Evolutionary conservation across 2,113 vertebrate genomes (phyloP).

Genomic region (Tautogolabrus adspersus): DNA sequence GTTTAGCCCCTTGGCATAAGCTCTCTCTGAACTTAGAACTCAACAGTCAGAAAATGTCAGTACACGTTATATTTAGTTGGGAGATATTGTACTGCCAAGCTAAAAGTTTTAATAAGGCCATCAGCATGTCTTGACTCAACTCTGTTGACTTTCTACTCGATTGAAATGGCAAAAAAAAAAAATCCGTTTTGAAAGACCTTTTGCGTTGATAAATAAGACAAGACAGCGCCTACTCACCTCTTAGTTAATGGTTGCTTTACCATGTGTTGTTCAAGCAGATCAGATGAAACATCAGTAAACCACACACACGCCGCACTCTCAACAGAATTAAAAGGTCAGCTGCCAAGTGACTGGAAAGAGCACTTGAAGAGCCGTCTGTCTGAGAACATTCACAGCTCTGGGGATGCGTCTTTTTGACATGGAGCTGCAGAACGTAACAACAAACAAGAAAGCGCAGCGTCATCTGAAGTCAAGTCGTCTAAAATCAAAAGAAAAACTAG

Average conservation of each 20-base stretch:
- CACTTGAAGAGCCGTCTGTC: slow-evolving; percentile 61
- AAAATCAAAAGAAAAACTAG: not conserved
- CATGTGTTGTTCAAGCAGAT: slow-evolving; percentile 22
- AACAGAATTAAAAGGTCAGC: slow-evolving; percentile 73
- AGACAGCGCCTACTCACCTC: slow-evolving; percentile 27
- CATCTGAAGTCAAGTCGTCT: not conserved
- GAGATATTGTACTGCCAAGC: not conserved
- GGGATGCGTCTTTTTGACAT: slow-evolving; percentile 41
- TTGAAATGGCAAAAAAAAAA: not conserved
- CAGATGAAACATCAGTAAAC: slow-evolving; percentile 39
- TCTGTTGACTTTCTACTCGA: not conserved
- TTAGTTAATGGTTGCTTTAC: slow-evolving; percentile 33
- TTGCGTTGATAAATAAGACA: slow-evolving; percentile 15
- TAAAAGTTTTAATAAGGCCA: not conserved
- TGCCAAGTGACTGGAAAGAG: slow-evolving; percentile 63
- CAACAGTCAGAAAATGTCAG: slow-evolving; percentile 22
- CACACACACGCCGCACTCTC: slow-evolving; percentile 28
- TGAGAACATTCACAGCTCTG: slow-evolving; percentile 39
- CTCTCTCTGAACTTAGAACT: not conserved
- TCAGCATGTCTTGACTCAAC: not conserved
- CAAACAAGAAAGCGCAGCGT: not conserved
- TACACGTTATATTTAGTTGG: not conserved
- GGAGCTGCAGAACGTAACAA: slow-evolving; percentile 16
- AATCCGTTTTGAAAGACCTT: slow-evolving; percentile 18
- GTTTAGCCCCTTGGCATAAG: slow-evolving; percentile 39